Evolutionary conservation across 2,888 invertebrate genomes (phyloP), one percentile per base, ranked within the genome.

Genomic region (Limnephilus auricula): DNA sequence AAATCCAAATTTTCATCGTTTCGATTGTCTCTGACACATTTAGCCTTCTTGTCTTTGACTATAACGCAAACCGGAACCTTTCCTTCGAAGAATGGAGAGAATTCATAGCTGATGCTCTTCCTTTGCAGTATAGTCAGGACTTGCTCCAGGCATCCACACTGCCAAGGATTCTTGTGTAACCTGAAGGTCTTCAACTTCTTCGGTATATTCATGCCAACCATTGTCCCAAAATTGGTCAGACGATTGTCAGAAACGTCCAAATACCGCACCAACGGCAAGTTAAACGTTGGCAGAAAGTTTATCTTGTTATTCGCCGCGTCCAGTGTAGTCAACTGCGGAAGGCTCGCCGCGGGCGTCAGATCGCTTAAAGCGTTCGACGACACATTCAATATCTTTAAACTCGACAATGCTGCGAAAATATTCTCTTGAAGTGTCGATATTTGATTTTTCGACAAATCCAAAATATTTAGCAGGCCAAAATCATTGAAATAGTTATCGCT

Each of bases 121-220:
- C 91, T 30, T 40, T 82, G 31, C 10, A 93, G 50, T n/a, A 91
- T 78, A n/a, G 5, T 45, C 34, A 93, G 65, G 10, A 92, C 31
- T 65, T 93, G 93, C 18, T 92, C 89, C 88, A 93, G 80, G 40
- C 93, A 93, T 9, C 83, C 89, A 40, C 93, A 93, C 84, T 92
- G 92, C 93, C 92, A 92, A 9, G 93, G 93, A 34, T 93, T 93
- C 34, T 90, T 90, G 45, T 93, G 91, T 25, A 93, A 79, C 31
- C 6, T 45, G 13, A 91, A 85, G 30, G n/a, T 80, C 37, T 80
- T 93, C 32, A 93, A 34, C 45, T 86, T 90, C 65, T 88, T 92
- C 13, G 93, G 92, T 3, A 93, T 83, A 2, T 79, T 89, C 90
- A 89, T 92, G 2, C 91, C 92, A 3, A 92, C 83, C 25, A 50